Evolutionary conservation across 2,113 vertebrate species (phyloP).

Genomic region (Hiodon alosoides): DNA sequence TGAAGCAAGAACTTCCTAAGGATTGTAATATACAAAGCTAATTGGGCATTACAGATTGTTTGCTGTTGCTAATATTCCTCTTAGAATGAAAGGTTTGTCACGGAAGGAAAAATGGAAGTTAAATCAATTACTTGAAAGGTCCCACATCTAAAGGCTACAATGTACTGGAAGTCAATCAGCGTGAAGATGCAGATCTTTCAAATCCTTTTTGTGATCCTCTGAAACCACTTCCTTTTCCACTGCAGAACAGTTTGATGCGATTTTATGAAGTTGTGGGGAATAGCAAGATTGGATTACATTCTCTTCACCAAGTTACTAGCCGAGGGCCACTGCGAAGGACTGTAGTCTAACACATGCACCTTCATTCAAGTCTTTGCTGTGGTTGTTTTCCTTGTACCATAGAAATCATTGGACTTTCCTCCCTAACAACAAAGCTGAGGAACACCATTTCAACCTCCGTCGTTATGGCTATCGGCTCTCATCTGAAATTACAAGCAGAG

Average conservation of each 20-base stretch:
- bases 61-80: too few relatives aligned
- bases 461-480: background rate
- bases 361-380: background rate
- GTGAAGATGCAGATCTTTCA: background rate
- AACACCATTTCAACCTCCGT: constrained; percentile 14
- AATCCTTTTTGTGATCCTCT: background rate
- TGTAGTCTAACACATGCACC: constrained; percentile 11
- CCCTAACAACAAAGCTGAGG: constrained; percentile 15
- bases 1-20: too few relatives aligned
- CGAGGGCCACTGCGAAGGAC: background rate
- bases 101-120: too few relatives aligned
- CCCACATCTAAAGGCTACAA: too few relatives aligned
- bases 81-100: too few relatives aligned
- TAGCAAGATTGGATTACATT: background rate
- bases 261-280: background rate
- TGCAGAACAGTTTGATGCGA: background rate
- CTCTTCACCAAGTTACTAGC: background rate
- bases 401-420: constrained; percentile 13
- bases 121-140: too few relatives aligned
- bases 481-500: background rate
- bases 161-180: background rate
- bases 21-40: too few relatives aligned
- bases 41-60: too few relatives aligned
- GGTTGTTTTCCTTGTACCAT: constrained; percentile 14
- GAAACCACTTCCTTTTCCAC: background rate